A percentile compares a stretch with the other conserved stretches of the same genome.
Evolutionary conservation across 2,888 invertebrate species (phyloP).

Genomic region (Drosophila leonis): DNA sequence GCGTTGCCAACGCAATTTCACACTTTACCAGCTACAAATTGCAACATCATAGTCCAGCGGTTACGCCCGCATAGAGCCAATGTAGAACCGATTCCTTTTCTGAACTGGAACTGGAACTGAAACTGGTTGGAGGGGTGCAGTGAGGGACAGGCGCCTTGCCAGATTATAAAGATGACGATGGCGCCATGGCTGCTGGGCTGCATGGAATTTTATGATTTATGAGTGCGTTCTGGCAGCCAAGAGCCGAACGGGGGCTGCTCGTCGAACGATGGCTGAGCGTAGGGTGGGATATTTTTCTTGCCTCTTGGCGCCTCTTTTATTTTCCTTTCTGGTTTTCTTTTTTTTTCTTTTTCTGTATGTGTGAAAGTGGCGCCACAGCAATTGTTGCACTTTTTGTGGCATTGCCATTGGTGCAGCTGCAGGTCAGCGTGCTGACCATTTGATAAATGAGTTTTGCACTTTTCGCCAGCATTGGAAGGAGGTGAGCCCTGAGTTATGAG

Average conservation of each 20-base stretch:
- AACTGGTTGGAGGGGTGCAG: not conserved
- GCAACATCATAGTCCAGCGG: slow-evolving; percentile 75
- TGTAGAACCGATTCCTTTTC: slow-evolving; percentile 22
- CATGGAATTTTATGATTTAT: slow-evolving; percentile 80
- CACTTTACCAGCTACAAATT: slow-evolving; percentile 80
- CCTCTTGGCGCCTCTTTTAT: slow-evolving; percentile 38
- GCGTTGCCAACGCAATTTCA: slow-evolving; percentile 77
- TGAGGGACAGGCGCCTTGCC: slow-evolving; percentile 44
- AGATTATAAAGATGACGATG: slow-evolving; percentile 78
- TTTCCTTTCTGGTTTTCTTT: not conserved
- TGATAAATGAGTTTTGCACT: slow-evolving; percentile 79
- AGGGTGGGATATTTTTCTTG: slow-evolving; percentile 40
- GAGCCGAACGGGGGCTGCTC: slow-evolving; percentile 22
- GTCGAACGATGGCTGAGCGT: slow-evolving; percentile 7
- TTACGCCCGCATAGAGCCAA: slow-evolving; percentile 44
- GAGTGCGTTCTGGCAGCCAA: slow-evolving; percentile 59
- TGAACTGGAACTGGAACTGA: not conserved
- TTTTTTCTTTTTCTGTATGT: slow-evolving; percentile 24
- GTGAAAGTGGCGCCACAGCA: slow-evolving; percentile 53
- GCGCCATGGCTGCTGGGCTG: slow-evolving; percentile 55
- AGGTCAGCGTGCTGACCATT: slow-evolving; percentile 64
- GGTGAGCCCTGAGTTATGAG: slow-evolving; percentile 59
- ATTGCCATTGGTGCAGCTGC: slow-evolving; percentile 48
- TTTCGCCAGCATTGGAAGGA: slow-evolving; percentile 47
- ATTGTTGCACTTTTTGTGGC: slow-evolving; percentile 67